phyloP scores from a whole-genome alignment of 2,797 vertebrate species.

The Kryptopterus vitreolus region DNA sequence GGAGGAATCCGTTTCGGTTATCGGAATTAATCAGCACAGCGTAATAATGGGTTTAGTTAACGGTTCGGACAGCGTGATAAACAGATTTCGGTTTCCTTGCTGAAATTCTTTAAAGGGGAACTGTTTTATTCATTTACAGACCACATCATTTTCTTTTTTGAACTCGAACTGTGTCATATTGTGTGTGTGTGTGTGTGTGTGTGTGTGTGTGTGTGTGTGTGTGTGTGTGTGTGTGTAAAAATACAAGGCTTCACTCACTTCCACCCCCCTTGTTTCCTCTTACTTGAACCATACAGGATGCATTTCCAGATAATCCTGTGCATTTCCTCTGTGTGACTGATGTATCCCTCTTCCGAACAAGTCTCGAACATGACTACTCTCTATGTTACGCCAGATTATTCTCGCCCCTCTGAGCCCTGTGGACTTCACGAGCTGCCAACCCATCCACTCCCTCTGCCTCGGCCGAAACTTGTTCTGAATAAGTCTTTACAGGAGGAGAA shows the following conservation, averaged over 20 bases:
- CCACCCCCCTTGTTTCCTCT: constrained; percentile 50
- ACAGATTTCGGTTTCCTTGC: not conserved
- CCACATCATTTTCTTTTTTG: not conserved
- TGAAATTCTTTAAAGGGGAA: not conserved
- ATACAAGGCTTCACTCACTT: constrained; percentile 4
- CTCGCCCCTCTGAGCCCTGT: not conserved
- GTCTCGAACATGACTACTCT: constrained; percentile 8
- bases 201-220: not conserved
- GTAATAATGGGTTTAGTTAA: not conserved
- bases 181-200: not conserved
- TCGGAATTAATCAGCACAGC: not conserved
- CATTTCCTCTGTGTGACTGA: constrained; percentile 62
- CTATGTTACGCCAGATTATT: constrained; percentile 3
- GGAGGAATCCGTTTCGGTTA: not conserved
- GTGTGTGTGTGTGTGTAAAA: not conserved
- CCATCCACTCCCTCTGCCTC: constrained; percentile 35
- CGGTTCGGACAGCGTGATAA: not conserved
- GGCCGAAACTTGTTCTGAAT: constrained; percentile 13
- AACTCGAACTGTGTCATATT: not conserved
- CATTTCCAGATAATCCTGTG: constrained; percentile 55
- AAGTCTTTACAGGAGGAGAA: constrained; percentile 13
- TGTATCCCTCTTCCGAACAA: constrained; percentile 15
- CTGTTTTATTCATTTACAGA: constrained; percentile 14
- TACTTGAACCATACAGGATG: constrained; percentile 55
- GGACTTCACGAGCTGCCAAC: constrained; percentile 29